Base-by-base conservation (phyloP, 2,888 invertebrate species). In the Athetis lepigone region DNA sequence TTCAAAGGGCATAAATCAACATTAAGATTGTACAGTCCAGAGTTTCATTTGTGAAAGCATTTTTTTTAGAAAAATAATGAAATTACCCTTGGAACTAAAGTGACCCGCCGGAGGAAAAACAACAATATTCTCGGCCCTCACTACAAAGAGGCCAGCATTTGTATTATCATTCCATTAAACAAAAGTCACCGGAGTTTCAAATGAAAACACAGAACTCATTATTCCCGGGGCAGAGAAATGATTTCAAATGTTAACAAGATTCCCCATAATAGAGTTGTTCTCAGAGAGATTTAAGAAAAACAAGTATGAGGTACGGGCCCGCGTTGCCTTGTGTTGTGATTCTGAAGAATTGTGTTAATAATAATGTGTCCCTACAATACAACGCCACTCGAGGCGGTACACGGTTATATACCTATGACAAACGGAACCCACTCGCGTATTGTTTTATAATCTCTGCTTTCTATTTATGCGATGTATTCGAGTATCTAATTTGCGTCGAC, bases 121-220 rank as follows among this genome's bases (percentile, higher is more conserved):
- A 93, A 92, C 91, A 92, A 92, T 90, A 92, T 92, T 88, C 89
- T 88, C 89, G 85, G 85, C 85, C 87, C 88, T 88, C 89, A 92
- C 93, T 92, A 94, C 93, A 93, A 92, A 93, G 93, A 91, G 90
- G 90, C 88, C 85, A 93, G 89, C 92, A 92, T 92, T 93, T 87
- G 91, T 94, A 94, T 95, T 95, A 94, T 95, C 92, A 94, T 95
- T 95, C 93, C 94, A 95, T 95, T 95, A 94, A 93, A 94, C 92
- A 94, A 94, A 94, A 94, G 94, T 95, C 94, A 94, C 94, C 90
- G 89, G 91, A 89, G 92, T 93, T 94, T 92, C 92, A 88, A 94
- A 93, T 92, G 92, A 94, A 94, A 94, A 93, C 93, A 92, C 92
- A 92, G 91, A 93, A 92, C 92, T 93, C 93, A 93, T 94, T 93